Evolutionary conservation across 2,888 invertebrate species (phyloP), one percentile per base, ranked within the genome.

Genomic region (Callyntrura guangdongensis): DNA sequence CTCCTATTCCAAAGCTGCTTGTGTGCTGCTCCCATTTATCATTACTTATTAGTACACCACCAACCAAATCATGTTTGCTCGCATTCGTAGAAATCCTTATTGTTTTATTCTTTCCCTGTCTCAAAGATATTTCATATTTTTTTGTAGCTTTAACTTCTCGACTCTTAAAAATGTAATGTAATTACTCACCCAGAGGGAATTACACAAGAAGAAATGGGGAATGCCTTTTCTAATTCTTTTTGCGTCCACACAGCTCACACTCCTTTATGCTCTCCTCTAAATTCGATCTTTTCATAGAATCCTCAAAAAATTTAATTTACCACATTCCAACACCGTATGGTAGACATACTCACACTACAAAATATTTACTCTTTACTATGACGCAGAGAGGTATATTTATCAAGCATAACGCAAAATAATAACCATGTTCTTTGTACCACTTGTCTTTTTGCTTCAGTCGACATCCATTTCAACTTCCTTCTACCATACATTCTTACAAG

Each of bases 231-330:
- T 25, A 77, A 77, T 77, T 49, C 53, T 25, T 77, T 14, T 53
- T n/a, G 12, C 9, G n/a, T 2, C 17, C 53, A 14, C 53, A 53
- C 77, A 25, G 22, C 77, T 77, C 25, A n/a, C 5, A 17, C n/a
- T 47, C 9, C 9, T 20, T 20, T 9, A 1, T 77, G 25, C 53
- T 25, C 12, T 8, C 17, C 14, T 5, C 12, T 27, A 22, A 25
- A 77, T 77, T 77, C 53, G 53, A 77, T 77, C 12, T 77, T 27
- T 14, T 25, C 14, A 27, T 3, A 49, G 25, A 67, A 53, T 72
- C 53, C 27, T 20, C 45, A 53, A 77, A 86, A 86, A 79, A 86
- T 86, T 86, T 86, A 86, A 86, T 86, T 86, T 86, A 86, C 86
- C 64, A 72, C 79, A 86, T 86, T 86, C 86, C 79, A 36, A 36